These are phyloP conservation scores for Galerucella pusilla DNA, from an alignment of 2,888 invertebrate species.

Conservation along the genomic window DNA sequence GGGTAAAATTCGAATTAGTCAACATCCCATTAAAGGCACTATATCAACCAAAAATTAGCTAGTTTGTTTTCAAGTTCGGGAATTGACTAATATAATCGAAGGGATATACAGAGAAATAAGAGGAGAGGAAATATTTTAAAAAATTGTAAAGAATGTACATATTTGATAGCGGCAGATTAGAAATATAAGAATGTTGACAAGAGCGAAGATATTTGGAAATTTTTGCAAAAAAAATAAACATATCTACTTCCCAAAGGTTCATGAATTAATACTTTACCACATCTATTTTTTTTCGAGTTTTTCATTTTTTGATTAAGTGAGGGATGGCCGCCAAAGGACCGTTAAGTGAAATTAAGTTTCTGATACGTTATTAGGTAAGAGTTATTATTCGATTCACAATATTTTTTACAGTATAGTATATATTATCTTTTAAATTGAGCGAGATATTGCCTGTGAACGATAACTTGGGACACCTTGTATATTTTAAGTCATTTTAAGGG, in stretches of 20 bases:
- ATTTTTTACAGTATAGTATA: too few species aligned
- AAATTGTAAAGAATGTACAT: constrained; percentile 51
- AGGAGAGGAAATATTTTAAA: constrained; percentile 52
- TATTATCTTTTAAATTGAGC: too few species aligned
- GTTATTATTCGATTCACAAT: too few species aligned
- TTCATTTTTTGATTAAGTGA: too few species aligned
- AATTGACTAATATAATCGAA: constrained; percentile 37
- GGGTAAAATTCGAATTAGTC: constrained; percentile 31
- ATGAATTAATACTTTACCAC: neutral
- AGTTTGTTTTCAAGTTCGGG: constrained; percentile 27
- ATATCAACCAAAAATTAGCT: constrained; percentile 28
- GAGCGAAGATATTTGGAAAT: constrained; percentile 50
- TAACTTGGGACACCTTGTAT: too few species aligned
- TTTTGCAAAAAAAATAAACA: constrained; percentile 40
- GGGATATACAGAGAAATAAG: constrained; percentile 48
- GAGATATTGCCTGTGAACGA: too few species aligned
- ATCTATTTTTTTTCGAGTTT: too few species aligned
- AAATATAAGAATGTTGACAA: constrained; percentile 55
- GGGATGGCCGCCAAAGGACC: too few species aligned
- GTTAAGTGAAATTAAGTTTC: too few species aligned
- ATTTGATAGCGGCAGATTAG: constrained; percentile 55
- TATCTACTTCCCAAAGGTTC: constrained; percentile 25
- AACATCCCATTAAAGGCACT: constrained; percentile 30
- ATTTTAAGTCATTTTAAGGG: too few species aligned
- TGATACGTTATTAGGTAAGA: too few species aligned